Evolutionary conservation across 35 echinoderm and acorn worm genomes (phyloP).

Genomic region (Stichopus chloronotus): DNA sequence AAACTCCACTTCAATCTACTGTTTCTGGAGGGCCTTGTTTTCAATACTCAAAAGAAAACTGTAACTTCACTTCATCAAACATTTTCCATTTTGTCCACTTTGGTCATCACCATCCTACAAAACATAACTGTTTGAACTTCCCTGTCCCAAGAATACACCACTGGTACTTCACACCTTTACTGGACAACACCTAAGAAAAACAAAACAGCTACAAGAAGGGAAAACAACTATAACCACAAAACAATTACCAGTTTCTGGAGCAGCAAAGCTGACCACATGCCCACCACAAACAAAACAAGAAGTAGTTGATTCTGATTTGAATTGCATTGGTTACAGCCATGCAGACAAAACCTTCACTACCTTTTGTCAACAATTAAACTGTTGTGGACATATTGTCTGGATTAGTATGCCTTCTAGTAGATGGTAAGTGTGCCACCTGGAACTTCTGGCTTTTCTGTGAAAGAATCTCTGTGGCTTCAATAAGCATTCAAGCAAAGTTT

Average conservation of each 20-base stretch:
- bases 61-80: not conserved
- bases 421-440: no score
- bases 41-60: not conserved
- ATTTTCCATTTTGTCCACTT: not conserved
- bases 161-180: not conserved
- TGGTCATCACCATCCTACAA: not conserved
- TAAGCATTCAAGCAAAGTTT: no score
- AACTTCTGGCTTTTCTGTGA: no score
- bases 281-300: not conserved
- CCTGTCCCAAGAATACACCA: not conserved
- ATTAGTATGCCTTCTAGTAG: no score
- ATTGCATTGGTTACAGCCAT: not conserved
- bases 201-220: not conserved
- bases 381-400: not conserved
- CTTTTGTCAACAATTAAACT: not conserved
- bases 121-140: not conserved
- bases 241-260: not conserved
- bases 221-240: not conserved
- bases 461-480: no score
- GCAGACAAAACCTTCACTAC: not conserved
- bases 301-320: not conserved
- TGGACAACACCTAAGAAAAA: not conserved
- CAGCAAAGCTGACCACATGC: not conserved
- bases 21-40: not conserved
- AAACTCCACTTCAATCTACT: not conserved